Evolutionary conservation across 2,888 invertebrate genomes (phyloP).

Genomic region (Selenia dentaria): DNA sequence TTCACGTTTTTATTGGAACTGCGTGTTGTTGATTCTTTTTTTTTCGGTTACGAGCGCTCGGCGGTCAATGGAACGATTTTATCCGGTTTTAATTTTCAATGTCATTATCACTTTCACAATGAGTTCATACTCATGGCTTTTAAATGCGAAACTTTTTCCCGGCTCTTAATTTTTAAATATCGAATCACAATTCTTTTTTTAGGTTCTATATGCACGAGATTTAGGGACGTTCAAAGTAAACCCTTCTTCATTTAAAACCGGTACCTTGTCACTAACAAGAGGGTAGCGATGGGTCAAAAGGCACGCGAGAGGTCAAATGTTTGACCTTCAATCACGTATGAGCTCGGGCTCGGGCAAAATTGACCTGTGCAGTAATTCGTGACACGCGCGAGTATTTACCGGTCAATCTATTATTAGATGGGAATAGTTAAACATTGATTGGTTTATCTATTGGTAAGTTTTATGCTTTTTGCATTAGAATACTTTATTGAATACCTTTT

Average conservation of each 20-base stretch:
- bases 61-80: slow-evolving; percentile 79
- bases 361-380: slow-evolving; percentile 41
- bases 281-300: slow-evolving; percentile 26
- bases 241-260: slow-evolving; percentile 5
- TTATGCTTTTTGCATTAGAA: too few relatives aligned
- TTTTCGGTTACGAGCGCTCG: slow-evolving; percentile 62
- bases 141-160: slow-evolving; percentile 31
- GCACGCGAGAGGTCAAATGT: slow-evolving; percentile 37
- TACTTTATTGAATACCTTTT: too few relatives aligned
- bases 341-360: slow-evolving; percentile 24
- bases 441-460: too few relatives aligned
- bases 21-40: slow-evolving; percentile 61
- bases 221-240: neutral
- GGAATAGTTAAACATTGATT: too few relatives aligned
- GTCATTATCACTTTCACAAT: slow-evolving; percentile 83
- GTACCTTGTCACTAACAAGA: slow-evolving; percentile 19
- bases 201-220: neutral
- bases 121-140: slow-evolving; percentile 50
- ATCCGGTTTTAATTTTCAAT: slow-evolving; percentile 82
- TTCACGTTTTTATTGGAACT: slow-evolving; percentile 81
- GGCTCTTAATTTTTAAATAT: slow-evolving; percentile 12
- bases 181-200: slow-evolving; percentile 1
- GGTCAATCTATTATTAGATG: slow-evolving; percentile 35
- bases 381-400: slow-evolving; percentile 43
- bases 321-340: slow-evolving; percentile 40